A percentile compares a stretch with the other conserved stretches of the same genome.
These are phyloP conservation scores for Adineta ricciae DNA, from an alignment of 2,888 invertebrate species.

Conservation along the genomic window DNA sequence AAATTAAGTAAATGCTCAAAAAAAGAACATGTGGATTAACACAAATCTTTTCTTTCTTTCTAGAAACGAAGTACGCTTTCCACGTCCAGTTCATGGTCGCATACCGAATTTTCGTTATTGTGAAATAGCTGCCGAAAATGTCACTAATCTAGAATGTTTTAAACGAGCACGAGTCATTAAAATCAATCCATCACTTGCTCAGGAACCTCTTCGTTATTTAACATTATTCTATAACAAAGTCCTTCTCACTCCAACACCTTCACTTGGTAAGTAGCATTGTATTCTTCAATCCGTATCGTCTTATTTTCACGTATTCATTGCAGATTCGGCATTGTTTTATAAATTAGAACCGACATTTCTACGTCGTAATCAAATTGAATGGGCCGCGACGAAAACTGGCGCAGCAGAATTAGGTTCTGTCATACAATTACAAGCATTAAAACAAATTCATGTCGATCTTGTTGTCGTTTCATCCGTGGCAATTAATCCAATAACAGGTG, in stretches of 20 bases:
- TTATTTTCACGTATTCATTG: too few species aligned
- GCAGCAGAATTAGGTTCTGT: slow-evolving; percentile 24
- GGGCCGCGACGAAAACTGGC: slow-evolving; percentile 28
- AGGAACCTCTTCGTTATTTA: slow-evolving; percentile 22
- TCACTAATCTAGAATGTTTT: slow-evolving; percentile 1
- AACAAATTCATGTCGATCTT: slow-evolving; percentile 27
- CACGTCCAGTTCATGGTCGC: slow-evolving; percentile 24
- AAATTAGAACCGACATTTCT: slow-evolving; percentile 21
- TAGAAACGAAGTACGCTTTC: slow-evolving; percentile 16
- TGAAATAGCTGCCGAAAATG: slow-evolving; percentile 25
- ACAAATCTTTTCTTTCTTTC: background rate
- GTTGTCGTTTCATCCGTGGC: slow-evolving; percentile 26
- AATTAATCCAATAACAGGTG: slow-evolving; percentile 28
- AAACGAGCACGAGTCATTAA: slow-evolving; percentile 24
- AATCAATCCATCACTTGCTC: slow-evolving; percentile 31
- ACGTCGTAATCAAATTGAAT: background rate
- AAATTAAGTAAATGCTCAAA: background rate
- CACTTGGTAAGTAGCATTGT: background rate
- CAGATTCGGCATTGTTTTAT: slow-evolving; percentile 5
- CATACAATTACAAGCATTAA: background rate
- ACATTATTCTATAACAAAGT: slow-evolving; percentile 20
- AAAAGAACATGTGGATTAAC: background rate
- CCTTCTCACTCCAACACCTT: slow-evolving; percentile 30
- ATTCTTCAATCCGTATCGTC: background rate
- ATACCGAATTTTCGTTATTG: slow-evolving; percentile 30